Conservation (phyloP, 2,113 vertebrate species). For the Morone saxatilis region DNA sequence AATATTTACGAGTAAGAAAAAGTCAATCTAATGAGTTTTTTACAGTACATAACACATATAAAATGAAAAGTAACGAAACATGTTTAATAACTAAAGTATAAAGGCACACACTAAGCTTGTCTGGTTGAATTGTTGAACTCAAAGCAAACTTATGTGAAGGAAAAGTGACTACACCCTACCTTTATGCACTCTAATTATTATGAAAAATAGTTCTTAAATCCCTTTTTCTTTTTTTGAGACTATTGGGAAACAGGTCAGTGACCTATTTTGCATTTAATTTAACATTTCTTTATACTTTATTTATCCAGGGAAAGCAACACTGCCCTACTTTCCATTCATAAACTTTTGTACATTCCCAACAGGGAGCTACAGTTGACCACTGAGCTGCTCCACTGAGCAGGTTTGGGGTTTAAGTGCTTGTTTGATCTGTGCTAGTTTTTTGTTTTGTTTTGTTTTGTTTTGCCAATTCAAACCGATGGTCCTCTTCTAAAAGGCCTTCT, state of each 20-base stretch:
- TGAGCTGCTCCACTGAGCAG: constrained; percentile 12
- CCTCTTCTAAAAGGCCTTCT: constrained; percentile 23
- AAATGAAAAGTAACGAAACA: neutral
- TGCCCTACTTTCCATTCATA: constrained; percentile 43
- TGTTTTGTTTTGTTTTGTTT: neutral
- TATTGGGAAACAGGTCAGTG: constrained; percentile 47
- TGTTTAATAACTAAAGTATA: neutral
- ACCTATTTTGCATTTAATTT: constrained; percentile 39
- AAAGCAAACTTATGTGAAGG: neutral
- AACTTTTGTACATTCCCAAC: constrained; percentile 28
- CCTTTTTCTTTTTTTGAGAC: neutral
- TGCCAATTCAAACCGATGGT: constrained; percentile 43
- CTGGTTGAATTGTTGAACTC: neutral
- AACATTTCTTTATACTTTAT: constrained; percentile 41
- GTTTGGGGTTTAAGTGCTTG: constrained; percentile 11
- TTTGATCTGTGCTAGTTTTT: constrained; percentile 11
- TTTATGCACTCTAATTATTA: constrained; percentile 25
- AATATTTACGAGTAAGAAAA: neutral
- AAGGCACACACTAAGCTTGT: neutral
- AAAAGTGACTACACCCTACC: constrained; percentile 2
- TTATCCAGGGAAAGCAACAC: constrained; percentile 3
- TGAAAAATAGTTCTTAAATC: constrained; percentile 12
- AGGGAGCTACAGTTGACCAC: constrained; percentile 25
- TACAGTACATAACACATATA: neutral
- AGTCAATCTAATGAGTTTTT: neutral